Evolutionary conservation across 2,797 vertebrate genomes (phyloP).

Genomic region (Moxostoma hubbsi): DNA sequence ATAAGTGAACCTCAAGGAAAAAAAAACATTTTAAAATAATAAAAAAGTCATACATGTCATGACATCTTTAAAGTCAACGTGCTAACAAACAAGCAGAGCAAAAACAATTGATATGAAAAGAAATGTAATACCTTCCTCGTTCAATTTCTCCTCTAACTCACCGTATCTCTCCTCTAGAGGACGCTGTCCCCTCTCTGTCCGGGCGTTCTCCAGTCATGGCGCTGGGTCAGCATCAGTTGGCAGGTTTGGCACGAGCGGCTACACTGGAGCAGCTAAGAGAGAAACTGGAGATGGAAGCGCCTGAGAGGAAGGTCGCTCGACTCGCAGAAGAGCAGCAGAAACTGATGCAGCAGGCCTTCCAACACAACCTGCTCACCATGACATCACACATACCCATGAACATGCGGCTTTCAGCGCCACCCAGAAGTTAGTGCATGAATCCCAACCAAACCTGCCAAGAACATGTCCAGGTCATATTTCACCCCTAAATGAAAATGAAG

Average conservation of each 20-base stretch:
- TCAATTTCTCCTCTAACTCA: background rate
- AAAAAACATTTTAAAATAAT: no score
- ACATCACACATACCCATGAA: constrained; percentile 81
- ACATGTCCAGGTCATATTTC: no score
- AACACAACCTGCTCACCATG: constrained; percentile 91
- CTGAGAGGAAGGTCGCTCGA: constrained; percentile 86
- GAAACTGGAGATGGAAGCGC: constrained; percentile 89
- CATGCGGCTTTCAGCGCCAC: constrained; percentile 70
- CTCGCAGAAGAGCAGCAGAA: constrained; percentile 92
- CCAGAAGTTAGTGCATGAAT: constrained; percentile 65
- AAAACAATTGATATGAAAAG: no score
- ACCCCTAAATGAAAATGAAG: no score
- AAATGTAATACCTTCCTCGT: background rate
- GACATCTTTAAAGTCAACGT: no score
- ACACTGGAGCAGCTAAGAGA: constrained; percentile 92
- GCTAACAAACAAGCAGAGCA: no score
- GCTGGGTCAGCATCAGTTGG: constrained; percentile 81
- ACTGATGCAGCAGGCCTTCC: constrained; percentile 92
- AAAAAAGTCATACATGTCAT: no score
- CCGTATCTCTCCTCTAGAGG: constrained; percentile 39
- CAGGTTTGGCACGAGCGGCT: constrained; percentile 78
- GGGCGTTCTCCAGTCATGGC: constrained; percentile 78
- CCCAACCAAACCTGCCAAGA: no score
- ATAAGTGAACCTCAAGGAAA: no score
- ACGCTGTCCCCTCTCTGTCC: constrained; percentile 64